Base-by-base conservation (phyloP, 1,140 invertebrate genomes). In the Cepaea nemoralis region DNA sequence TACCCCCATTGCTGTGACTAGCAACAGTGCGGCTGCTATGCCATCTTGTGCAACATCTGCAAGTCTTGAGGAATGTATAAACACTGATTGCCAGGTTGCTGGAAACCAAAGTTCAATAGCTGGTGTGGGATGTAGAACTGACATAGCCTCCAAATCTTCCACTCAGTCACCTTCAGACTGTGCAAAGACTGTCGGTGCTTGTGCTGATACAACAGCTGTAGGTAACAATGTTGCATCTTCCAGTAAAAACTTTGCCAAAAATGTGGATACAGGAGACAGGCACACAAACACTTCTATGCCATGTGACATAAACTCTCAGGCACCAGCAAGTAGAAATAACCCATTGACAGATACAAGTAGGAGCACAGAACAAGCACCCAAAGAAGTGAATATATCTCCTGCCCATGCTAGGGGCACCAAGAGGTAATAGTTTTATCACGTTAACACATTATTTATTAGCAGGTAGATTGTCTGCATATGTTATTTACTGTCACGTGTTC, bases 371-470 rank as follows among this genome's bases (percentile, higher is more conserved):
- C 27, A 59, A 37, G 37, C 31, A 40, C 50, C 39, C 22, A 5
- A 5, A 12, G 45, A 63, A 66, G 55, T 2, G n/a, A 35, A 66
- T 77, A 35, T 35, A 77, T 66, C 76, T 39, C 50, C 40, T 33
- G 5, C 73, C 24, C 31, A 40, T 33, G 10, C 35, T 35, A 67
- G 77, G 37, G 77, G 77, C 12, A 37, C 69, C 6, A 79, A 79
- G 31, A 40, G 77, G 77, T 71, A 73, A 80, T 48, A 63, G n/a
- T 31, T 79, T 27, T 55, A 6, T 45, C n/a, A n/a, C n/a, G n/a
- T n/a, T n/a, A n/a, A n/a, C n/a, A n/a, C n/a, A n/a, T n/a, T n/a
- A n/a, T n/a, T n/a, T n/a, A n/a, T n/a, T n/a, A n/a, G n/a, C n/a
- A n/a, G n/a, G n/a, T n/a, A n/a, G n/a, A n/a, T n/a, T n/a, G n/a